phyloP scores from a whole-genome alignment of 2,113 vertebrate species.

The Tachysurus fulvidraco region DNA sequence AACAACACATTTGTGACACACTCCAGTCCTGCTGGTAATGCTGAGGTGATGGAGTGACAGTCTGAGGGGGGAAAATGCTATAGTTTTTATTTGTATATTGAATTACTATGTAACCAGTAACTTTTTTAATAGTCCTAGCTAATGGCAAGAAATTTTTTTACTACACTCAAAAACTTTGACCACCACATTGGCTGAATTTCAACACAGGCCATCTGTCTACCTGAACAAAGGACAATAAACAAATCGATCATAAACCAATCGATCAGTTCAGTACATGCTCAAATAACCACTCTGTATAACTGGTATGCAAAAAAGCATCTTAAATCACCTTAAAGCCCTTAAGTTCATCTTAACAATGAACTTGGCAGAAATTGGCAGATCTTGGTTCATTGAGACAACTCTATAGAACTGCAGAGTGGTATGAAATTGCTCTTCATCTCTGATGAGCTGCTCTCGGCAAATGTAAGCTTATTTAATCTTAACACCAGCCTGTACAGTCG shows the following conservation, averaged over 20 bases:
- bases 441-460: neutral
- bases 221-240: too few species aligned
- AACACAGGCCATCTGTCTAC: too few species aligned
- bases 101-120: neutral
- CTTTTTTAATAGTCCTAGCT: too few species aligned
- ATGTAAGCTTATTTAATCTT: neutral
- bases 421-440: too few species aligned
- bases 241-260: too few species aligned
- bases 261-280: neutral
- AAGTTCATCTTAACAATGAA: too few species aligned
- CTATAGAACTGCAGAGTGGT: neutral
- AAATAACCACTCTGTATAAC: neutral
- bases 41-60: conserved; percentile 67
- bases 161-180: too few species aligned
- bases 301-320: neutral
- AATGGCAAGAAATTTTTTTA: too few species aligned
- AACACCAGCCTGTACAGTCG: neutral
- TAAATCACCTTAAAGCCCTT: neutral
- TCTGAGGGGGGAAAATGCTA: conserved; percentile 59
- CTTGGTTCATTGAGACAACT: neutral
- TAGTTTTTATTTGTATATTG: neutral
- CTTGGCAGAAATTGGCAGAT: too few species aligned
- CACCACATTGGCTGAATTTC: too few species aligned
- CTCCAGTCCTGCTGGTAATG: conserved; percentile 68
- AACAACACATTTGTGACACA: conserved; percentile 47